These are phyloP conservation scores for Pipistrellus pygmaeus DNA, from an alignment of 2,797 vertebrate genomes.

Conservation along the genomic window DNA sequence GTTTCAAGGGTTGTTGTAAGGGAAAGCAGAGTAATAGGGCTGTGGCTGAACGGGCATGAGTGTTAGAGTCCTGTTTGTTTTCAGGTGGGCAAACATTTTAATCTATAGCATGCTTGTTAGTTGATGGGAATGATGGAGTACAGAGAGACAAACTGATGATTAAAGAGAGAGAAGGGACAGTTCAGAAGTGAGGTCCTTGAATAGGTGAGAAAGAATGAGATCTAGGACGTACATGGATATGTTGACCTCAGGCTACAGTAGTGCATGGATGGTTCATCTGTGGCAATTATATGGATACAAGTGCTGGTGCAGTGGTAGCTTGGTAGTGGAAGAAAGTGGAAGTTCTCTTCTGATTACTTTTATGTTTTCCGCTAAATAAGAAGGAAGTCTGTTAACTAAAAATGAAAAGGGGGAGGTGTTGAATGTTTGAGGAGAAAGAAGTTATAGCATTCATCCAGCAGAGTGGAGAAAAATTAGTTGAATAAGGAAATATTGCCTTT, in stretches of 20 bases:
- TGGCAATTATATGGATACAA: not conserved
- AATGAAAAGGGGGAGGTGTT: not conserved
- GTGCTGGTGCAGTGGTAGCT: not conserved
- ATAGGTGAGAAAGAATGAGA: not conserved
- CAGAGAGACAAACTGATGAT: not conserved
- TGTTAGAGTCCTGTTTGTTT: slow-evolving; percentile 31
- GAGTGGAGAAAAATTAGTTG: not conserved
- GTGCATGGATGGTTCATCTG: not conserved
- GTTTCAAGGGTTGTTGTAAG: not conserved
- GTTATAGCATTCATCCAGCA: not conserved
- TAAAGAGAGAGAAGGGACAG: not conserved
- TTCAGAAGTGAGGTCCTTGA: slow-evolving; percentile 11
- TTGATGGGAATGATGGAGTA: slow-evolving; percentile 19
- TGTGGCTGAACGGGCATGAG: not conserved
- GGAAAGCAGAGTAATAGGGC: not conserved
- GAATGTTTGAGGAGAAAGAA: slow-evolving; percentile 34
- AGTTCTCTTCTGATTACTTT: slow-evolving; percentile 8
- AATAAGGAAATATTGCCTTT: not conserved
- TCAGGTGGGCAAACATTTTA: not conserved
- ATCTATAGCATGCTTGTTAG: not conserved
- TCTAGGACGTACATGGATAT: not conserved
- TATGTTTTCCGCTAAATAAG: not conserved
- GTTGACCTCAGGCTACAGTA: not conserved
- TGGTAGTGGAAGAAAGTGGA: not conserved
- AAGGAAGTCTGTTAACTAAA: slow-evolving; percentile 29